These are phyloP conservation scores for Tuta absoluta DNA, from an alignment of 2,888 invertebrate genomes.

Conservation along the genomic window DNA sequence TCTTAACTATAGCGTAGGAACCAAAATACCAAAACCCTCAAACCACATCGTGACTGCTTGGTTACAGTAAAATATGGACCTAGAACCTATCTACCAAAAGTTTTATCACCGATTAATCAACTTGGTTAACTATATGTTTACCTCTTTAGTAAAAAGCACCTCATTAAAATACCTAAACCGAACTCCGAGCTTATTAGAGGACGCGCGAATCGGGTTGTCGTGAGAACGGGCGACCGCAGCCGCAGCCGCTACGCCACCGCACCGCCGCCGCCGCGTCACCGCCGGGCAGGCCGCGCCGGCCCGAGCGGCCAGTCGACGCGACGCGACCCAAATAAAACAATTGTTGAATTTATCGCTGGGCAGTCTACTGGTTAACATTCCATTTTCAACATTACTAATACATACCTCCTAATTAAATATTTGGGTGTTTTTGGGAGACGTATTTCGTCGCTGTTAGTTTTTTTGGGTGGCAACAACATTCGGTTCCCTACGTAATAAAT, in stretches of 20 bases:
- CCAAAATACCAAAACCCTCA: too few relatives aligned
- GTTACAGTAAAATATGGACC: too few relatives aligned
- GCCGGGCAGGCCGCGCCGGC: slow-evolving; percentile 23
- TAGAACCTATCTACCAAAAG: neutral
- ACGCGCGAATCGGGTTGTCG: slow-evolving; percentile 44
- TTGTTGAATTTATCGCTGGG: slow-evolving; percentile 11
- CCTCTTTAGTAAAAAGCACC: slow-evolving; percentile 35
- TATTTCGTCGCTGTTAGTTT: too few relatives aligned
- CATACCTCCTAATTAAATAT: slow-evolving; percentile 21
- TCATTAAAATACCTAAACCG: slow-evolving; percentile 73
- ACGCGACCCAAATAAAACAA: slow-evolving; percentile 16
- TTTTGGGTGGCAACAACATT: too few relatives aligned
- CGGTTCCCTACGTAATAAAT: too few relatives aligned
- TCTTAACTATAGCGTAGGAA: too few relatives aligned
- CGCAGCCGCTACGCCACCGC: neutral
- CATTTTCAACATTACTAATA: slow-evolving; percentile 15
- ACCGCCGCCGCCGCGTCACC: neutral
- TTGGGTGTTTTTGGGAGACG: slow-evolving; percentile 1
- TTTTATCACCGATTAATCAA: slow-evolving; percentile 11
- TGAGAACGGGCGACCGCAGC: slow-evolving; percentile 52
- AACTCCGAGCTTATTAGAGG: slow-evolving; percentile 52
- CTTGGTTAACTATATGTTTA: neutral
- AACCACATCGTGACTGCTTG: too few relatives aligned
- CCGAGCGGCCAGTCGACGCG: neutral
- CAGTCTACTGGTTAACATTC: slow-evolving; percentile 14